Conservation (phyloP, 2,888 invertebrate species). For the Protodeltote pygarga region DNA sequence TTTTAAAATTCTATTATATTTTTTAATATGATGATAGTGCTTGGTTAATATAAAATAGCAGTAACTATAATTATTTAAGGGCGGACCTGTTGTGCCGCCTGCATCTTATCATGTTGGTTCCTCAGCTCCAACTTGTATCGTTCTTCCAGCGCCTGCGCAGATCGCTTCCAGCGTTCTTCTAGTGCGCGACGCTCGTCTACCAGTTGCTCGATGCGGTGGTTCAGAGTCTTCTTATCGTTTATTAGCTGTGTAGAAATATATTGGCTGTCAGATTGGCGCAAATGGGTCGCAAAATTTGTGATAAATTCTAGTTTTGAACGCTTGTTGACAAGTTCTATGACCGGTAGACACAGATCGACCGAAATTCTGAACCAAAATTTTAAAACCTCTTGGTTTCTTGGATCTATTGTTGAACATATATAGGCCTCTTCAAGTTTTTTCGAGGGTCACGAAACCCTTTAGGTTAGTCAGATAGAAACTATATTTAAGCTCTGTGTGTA, state of each 20-base stretch:
- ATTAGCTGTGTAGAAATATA: slow-evolving; percentile 84
- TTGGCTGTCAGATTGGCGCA: neutral
- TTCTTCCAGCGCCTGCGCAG: slow-evolving; percentile 90
- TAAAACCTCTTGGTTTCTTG: too few relatives aligned
- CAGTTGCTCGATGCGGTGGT: slow-evolving; percentile 91
- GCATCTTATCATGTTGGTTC: slow-evolving; percentile 91
- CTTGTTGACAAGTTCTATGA: neutral
- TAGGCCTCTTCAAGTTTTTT: too few relatives aligned
- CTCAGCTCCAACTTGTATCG: slow-evolving; percentile 91
- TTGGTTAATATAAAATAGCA: too few relatives aligned
- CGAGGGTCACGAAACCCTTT: too few relatives aligned
- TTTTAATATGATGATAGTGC: too few relatives aligned
- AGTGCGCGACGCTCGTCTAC: slow-evolving; percentile 88
- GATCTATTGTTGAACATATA: too few relatives aligned
- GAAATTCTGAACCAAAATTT: neutral
- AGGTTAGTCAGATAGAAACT: too few relatives aligned
- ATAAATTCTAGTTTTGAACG: too few relatives aligned
- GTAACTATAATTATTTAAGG: too few relatives aligned
- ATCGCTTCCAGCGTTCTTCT: slow-evolving; percentile 89
- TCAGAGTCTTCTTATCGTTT: slow-evolving; percentile 92
- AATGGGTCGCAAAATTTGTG: too few relatives aligned
- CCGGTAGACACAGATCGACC: neutral
- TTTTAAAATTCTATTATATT: too few relatives aligned
- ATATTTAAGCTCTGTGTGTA: neutral
- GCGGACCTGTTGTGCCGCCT: slow-evolving; percentile 90